Evolutionary conservation across 2,113 vertebrate genomes (phyloP), one percentile per base, ranked within the genome.

Genomic region (Diphyllodes magnificus): DNA sequence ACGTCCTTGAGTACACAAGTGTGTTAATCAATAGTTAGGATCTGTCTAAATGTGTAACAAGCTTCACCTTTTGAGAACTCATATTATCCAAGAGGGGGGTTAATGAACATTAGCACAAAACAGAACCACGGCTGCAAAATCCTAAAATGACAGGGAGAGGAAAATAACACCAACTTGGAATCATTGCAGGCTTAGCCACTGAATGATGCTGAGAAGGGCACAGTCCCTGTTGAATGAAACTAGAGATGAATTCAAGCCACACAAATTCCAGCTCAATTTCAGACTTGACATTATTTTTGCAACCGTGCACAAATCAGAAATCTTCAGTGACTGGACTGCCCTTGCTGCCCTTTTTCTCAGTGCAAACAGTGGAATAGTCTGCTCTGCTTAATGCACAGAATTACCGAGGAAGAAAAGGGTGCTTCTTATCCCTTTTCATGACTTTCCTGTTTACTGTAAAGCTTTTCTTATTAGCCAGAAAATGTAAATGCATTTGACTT

Each of bases 281-380:
- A 95, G 87, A 57, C 37, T 76, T 91, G 81, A 47, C 93, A 69
- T 90, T 94, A 79, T 91, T 95, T 92, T 82, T 92, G 82, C 84
- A 94, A 73, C 33, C 27, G 51, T 83, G 78, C 45, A 90, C 75
- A 92, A 66, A 88, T 86, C 85, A 81, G 42, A 72, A 66, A 7
- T 69, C 78, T 85, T 68, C 44, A 66, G 72, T 73, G 70, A 53
- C 82, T 73, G 50, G 33, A 59, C 77, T 91, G 51, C 65, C 82
- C 56, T 88, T 73, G n/a, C 60, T 73, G 37, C 61, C 40, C 30
- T 69, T 86, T 83, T 80, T 45, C 35, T 78, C 54, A 70, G 45
- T 42, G 33, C 28, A 87, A 79, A 63, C 45, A 77, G 40, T 51
- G 37, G 45, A 75, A 89, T 7, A 63, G 50, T 80, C 81, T 92